Evolutionary conservation across 2,113 vertebrate genomes (phyloP).

Genomic region (Amblyornis subalaris): DNA sequence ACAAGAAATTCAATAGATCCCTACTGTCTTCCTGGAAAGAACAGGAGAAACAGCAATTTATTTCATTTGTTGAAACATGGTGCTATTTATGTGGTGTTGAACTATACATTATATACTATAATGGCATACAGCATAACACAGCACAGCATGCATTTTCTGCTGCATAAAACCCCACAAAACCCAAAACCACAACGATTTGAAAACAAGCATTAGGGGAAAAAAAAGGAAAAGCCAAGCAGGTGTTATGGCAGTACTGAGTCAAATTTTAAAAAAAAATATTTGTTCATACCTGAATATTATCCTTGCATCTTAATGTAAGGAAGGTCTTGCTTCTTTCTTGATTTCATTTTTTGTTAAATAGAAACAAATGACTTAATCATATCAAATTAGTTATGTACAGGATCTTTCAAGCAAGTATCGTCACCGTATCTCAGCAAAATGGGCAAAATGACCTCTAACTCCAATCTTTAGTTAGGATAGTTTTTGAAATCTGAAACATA

Average conservation of each 20-base stretch:
- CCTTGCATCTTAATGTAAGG: not conserved
- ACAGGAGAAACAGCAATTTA: not conserved
- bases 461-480: not conserved
- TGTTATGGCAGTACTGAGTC: not conserved
- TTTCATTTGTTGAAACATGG: not conserved
- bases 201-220: not conserved
- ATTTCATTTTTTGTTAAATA: not conserved
- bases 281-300: not conserved
- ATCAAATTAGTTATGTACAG: not conserved
- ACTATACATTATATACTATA: not conserved
- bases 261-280: not conserved
- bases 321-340: not conserved
- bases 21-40: not conserved
- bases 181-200: not conserved
- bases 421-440: no score
- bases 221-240: accelerated
- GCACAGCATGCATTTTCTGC: not conserved
- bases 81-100: not conserved
- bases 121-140: not conserved
- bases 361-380: not conserved
- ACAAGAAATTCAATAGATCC: not conserved
- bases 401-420: not conserved
- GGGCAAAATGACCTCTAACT: not conserved
- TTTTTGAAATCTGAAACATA: not conserved
- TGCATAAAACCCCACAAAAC: not conserved